Conservation (phyloP, 2,888 invertebrate species). For the Euclidia mi region DNA sequence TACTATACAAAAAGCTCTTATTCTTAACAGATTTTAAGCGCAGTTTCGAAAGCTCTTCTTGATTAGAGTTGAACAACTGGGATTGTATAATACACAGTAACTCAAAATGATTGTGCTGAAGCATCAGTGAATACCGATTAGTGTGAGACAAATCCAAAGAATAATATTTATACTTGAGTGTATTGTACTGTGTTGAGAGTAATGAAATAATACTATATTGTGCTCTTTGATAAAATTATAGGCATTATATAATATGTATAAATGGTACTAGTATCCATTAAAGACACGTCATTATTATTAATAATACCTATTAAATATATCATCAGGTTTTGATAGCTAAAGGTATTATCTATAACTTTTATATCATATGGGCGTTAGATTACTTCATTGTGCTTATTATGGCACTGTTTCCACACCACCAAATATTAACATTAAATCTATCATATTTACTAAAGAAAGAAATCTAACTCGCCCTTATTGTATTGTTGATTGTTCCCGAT, state of each 20-base stretch:
- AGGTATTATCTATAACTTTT: conserved; percentile 39
- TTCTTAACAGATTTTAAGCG: conserved; percentile 78
- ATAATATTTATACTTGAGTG: conserved; percentile 35
- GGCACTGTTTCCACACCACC: conserved; percentile 57
- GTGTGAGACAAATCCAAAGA: conserved; percentile 36
- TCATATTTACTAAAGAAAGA: conserved; percentile 68
- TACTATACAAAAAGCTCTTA: conserved; percentile 87
- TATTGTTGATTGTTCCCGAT: conserved; percentile 65
- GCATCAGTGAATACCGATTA: conserved; percentile 39
- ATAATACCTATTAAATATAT: conserved; percentile 37
- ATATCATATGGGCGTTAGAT: conserved; percentile 56
- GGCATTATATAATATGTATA: conserved; percentile 21
- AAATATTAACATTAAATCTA: conserved; percentile 55
- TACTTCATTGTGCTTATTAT: conserved; percentile 61
- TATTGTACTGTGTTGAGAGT: conserved; percentile 40
- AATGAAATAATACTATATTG: conserved; percentile 50
- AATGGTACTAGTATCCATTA: conserved; percentile 31
- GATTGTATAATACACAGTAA: conserved; percentile 44
- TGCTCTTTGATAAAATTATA: conserved; percentile 44
- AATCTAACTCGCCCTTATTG: conserved; percentile 60
- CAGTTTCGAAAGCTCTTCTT: conserved; percentile 82
- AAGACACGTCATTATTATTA: conserved; percentile 29
- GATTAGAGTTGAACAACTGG: conserved; percentile 43
- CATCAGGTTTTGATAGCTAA: conserved; percentile 45
- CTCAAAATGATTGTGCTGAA: conserved; percentile 58